phyloP scores from a whole-genome alignment of 1,140 invertebrate species.

The Akabosia matsudoensis region DNA sequence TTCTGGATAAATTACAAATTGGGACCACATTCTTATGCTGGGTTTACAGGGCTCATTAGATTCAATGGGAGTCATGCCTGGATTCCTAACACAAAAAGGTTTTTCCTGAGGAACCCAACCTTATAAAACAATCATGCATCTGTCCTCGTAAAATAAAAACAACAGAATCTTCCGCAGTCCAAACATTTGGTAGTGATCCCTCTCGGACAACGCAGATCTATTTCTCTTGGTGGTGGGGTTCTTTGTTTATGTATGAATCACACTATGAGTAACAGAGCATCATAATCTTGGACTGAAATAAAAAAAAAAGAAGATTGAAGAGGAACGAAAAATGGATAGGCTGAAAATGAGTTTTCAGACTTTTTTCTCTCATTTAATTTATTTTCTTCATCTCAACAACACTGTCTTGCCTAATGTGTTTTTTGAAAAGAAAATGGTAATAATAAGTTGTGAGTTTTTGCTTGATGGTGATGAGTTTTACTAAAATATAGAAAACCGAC shows the following conservation, averaged over 20 bases:
- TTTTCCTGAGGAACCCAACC: not conserved
- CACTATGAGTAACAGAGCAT: not conserved
- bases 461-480: not conserved
- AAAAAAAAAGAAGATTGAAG: not conserved
- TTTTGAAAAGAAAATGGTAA: not conserved
- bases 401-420: not conserved
- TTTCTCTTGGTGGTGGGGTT: not conserved
- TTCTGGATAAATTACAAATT: not conserved
- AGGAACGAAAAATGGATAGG: not conserved
- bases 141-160: not conserved
- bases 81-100: not conserved
- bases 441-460: not conserved
- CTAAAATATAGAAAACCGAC: not conserved
- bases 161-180: no score
- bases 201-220: no score
- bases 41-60: conserved; percentile 17
- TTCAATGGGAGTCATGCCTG: not conserved
- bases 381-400: not conserved
- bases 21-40: not conserved
- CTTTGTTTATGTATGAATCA: not conserved
- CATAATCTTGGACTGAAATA: not conserved
- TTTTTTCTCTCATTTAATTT: not conserved
- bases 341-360: not conserved
- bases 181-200: no score
- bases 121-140: not conserved